Evolutionary conservation across 2,888 invertebrate species (phyloP), one percentile per base, ranked within the genome.

Genomic region (Agrotis segetum): DNA sequence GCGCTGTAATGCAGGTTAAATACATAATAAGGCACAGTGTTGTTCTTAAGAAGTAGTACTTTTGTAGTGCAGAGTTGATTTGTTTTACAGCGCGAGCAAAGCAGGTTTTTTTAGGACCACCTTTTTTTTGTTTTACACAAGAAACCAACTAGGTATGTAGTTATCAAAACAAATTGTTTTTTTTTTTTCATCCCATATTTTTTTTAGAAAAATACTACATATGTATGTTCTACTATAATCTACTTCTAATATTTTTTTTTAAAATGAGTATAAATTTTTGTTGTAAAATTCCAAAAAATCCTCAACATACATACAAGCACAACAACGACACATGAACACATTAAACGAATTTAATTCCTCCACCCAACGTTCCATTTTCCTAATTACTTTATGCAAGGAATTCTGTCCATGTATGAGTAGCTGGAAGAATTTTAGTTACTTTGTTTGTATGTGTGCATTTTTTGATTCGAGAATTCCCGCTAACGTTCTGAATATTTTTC

Each of bases 361-460:
- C 16, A 49, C 14, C 24, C 29, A 49, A 34, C 68, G 64, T n/a
- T 60, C 61, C 59, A 75, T 56, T 82, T 70, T 67, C 65, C 50
- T 79, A 73, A 71, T 79, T 74, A 62, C 63, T 61, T 79, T 71
- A 79, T 79, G 71, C 69, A 82, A 83, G 74, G 72, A 76, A 84
- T 84, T 78, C 49, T 70, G 59, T 76, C 61, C 59, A 80, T 80
- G 74, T 82, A 72, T 73, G 79, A 77, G 82, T 74, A 80, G 74
- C 61, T 73, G 40, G 60, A 71, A 64, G 73, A 75, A 84, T 86
- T 79, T 78, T 69, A 79, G 75, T 76, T 80, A 86, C 85, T 85
- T 83, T 71, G 71, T 79, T 69, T 62, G 59, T 72, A 60, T 68
- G 78, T 71, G 62, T 75, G 64, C 59, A 73, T 16, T 69, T 85